phyloP scores from a whole-genome alignment of 64 coral and sea anemone species.

The Actinia tenebrosa region DNA sequence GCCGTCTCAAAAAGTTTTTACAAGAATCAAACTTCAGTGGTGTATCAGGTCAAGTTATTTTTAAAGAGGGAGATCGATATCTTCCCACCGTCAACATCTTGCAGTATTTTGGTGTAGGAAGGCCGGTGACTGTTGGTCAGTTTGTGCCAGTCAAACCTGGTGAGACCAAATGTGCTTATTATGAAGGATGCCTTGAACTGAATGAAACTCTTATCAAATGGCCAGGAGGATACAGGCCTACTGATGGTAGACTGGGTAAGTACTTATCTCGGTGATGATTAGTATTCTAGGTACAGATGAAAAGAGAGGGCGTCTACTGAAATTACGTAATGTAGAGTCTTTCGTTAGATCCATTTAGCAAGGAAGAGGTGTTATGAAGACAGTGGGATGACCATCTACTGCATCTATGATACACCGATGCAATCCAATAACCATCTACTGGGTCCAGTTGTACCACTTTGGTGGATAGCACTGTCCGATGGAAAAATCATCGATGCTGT shows the following conservation, averaged over 20 bases:
- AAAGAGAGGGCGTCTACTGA: too few relatives aligned
- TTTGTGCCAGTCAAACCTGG: constrained; percentile 37
- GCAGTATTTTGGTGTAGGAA: constrained; percentile 38
- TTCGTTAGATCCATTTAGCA: neutral
- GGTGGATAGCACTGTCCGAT: too few relatives aligned
- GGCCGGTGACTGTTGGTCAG: constrained; percentile 42
- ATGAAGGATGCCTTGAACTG: constrained; percentile 42
- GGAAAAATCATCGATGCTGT: too few relatives aligned
- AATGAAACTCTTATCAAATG: constrained; percentile 55
- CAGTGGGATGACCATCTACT: too few relatives aligned
- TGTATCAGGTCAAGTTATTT: constrained; percentile 60
- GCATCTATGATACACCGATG: too few relatives aligned
- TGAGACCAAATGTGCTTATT: neutral
- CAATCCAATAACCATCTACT: too few relatives aligned
- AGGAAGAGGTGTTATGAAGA: too few relatives aligned
- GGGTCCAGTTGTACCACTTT: too few relatives aligned
- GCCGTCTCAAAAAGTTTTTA: constrained; percentile 53
- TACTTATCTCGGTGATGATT: neutral
- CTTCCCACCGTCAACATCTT: constrained; percentile 49
- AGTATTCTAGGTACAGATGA: too few relatives aligned
- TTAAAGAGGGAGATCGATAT: constrained; percentile 60
- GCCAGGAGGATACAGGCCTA: constrained; percentile 42
- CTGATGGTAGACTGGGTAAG: constrained; percentile 65
- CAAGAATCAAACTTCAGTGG: constrained; percentile 78
- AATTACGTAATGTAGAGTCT: neutral